A percentile compares a stretch with the other conserved stretches of the same genome.
Conservation (phyloP, 2,888 invertebrate genomes). For the Thereva unica region DNA sequence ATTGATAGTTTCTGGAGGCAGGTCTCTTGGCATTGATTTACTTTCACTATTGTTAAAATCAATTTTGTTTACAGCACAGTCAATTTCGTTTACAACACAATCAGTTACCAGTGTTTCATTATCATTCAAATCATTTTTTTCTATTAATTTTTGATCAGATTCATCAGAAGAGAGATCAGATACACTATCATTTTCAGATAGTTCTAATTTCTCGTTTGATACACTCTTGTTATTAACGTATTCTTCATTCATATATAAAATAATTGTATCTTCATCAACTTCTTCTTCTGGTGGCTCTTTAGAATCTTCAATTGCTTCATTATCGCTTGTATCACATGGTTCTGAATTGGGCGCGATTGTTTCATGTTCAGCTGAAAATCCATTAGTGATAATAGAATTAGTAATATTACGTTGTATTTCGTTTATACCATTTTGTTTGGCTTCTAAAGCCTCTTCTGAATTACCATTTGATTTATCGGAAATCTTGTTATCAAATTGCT, state of each 20-base stretch:
- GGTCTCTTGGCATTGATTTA: no score
- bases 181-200: no score
- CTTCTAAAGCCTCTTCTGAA: no score
- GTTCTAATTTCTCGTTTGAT: no score
- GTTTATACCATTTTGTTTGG: no score
- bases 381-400: background rate
- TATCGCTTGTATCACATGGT: background rate
- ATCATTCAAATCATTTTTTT: background rate
- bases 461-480: background rate
- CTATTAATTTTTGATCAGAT: background rate
- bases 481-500: background rate
- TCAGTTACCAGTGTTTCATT: background rate
- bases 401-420: no score
- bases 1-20: no score
- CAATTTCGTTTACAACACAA: background rate
- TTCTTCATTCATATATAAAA: no score
- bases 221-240: no score
- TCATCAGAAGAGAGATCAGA: background rate
- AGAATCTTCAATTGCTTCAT: background rate
- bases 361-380: background rate
- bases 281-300: background rate
- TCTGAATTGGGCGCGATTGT: background rate
- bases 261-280: no score
- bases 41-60: background rate
- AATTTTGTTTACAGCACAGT: background rate